These are phyloP conservation scores for Solea solea DNA, from an alignment of 2,113 vertebrate genomes.

Conservation along the genomic window DNA sequence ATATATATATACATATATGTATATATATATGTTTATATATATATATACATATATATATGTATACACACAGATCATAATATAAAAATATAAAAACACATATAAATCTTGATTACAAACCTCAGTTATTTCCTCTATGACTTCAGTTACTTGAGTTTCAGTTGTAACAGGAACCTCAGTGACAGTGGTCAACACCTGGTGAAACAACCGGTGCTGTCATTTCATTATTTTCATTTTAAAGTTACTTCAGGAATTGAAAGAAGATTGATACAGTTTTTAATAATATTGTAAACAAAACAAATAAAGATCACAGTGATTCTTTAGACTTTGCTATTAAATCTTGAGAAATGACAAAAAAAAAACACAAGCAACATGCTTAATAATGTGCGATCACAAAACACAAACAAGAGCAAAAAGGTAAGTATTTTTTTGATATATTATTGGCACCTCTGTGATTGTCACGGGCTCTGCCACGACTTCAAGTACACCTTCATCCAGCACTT, in stretches of 20 bases:
- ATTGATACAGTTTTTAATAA: too few relatives aligned
- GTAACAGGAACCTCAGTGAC: conserved; percentile 21
- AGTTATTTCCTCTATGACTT: conserved; percentile 37
- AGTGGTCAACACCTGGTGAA: conserved; percentile 28
- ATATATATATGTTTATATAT: too few relatives aligned
- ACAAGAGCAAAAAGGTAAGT: not conserved
- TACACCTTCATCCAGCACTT: conserved; percentile 31
- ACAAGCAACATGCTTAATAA: too few relatives aligned
- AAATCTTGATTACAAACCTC: not conserved
- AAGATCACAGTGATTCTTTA: too few relatives aligned
- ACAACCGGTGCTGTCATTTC: not conserved
- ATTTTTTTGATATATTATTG: not conserved
- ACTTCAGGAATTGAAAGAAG: too few relatives aligned
- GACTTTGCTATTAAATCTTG: too few relatives aligned
- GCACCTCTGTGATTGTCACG: conserved; percentile 53
- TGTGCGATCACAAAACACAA: not conserved
- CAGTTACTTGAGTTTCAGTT: conserved; percentile 2
- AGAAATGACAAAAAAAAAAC: too few relatives aligned
- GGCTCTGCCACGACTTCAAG: conserved; percentile 26
- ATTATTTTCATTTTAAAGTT: not conserved
- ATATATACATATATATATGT: too few relatives aligned
- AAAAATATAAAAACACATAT: not conserved
- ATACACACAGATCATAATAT: not conserved
- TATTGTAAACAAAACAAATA: too few relatives aligned
- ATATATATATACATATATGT: too few relatives aligned